Evolutionary conservation across 2,113 vertebrate species (phyloP).

Genomic region (Trochalopteron elliotii): DNA sequence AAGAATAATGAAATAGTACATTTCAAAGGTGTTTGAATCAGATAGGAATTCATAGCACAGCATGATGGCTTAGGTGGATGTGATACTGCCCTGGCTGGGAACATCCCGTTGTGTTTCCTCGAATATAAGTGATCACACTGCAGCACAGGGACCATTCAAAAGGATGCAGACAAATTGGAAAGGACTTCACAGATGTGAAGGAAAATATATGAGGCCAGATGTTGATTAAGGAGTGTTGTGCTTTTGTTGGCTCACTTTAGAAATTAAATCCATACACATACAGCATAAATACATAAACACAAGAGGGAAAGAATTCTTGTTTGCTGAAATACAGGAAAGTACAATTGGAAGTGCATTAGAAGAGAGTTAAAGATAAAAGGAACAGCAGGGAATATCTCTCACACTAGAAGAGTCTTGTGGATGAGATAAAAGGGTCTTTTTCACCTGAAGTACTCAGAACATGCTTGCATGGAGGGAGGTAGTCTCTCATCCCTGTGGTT

Average conservation of each 20-base stretch:
- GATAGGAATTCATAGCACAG: neutral
- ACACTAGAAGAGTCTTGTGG: neutral
- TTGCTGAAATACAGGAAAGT: conserved; percentile 10
- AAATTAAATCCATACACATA: conserved; percentile 24
- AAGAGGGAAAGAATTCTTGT: neutral
- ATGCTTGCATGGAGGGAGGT: neutral
- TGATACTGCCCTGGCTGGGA: neutral
- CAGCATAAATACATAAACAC: neutral
- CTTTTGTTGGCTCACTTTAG: neutral
- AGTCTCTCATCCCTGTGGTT: neutral
- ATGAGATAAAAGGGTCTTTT: neutral
- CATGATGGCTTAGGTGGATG: neutral
- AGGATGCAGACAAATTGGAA: conserved; percentile 4
- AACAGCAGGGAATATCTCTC: neutral
- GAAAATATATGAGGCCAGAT: neutral
- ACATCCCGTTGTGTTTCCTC: neutral
- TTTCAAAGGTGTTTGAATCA: neutral
- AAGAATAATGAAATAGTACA: neutral
- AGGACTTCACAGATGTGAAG: conserved; percentile 28
- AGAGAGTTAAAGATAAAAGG: neutral
- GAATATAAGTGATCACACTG: neutral
- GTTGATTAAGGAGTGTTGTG: conserved; percentile 25
- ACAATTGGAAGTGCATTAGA: neutral
- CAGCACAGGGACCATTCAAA: neutral
- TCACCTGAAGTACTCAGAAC: neutral